Base-by-base conservation (phyloP, 2,888 invertebrate species). In the Lasioglossum villosulum region DNA sequence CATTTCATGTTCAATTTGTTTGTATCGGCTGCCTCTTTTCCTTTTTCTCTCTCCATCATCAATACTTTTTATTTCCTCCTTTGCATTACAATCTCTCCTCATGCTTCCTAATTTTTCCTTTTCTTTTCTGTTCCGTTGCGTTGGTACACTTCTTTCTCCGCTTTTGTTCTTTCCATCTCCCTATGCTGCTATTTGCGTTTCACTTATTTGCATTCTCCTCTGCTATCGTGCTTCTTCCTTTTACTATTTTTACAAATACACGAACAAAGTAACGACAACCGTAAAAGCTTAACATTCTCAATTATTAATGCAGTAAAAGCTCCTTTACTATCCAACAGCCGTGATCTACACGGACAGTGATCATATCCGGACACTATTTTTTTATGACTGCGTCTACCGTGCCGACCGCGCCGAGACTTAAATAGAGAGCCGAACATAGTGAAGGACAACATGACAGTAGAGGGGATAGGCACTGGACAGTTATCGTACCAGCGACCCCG, bases 1-100 rank as follows among this genome's bases (percentile, higher is more conserved):
- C 48, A 16, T 72, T 74, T 78, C 68, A 16, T 59, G 77, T 84
- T 75, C 52, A 66, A 84, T 80, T 82, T 78, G 45, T 80, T 82
- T 78, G 45, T 72, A 82, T 66, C 68, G 6, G 34, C 45, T 59
- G 59, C 59, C 30, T 30, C 48, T 5, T 27, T 27, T 48, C 12
- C 34, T 30, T 19, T 75, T 5, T n/a, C n/a, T 48, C 16, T 30
- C 30, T 30, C 30, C 30, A n/a, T 12, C 27, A 30, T 14, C 14
- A 19, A 30, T 19, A n/a, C 16, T 63, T 30, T 30, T 30, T 63
- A 63, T 30, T 63, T 30, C 6, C 16, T 16, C 8, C 30, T 30
- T 63, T 63, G 30, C 63, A 30, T 63, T 6, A 16, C 30, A 63
- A 63, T 30, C 30, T 30, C 16, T 63, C 30, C 16, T 6, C 16